These are phyloP conservation scores for Hippoglossus stenolepis DNA, from an alignment of 2,113 vertebrate species.

Conservation along the genomic window DNA sequence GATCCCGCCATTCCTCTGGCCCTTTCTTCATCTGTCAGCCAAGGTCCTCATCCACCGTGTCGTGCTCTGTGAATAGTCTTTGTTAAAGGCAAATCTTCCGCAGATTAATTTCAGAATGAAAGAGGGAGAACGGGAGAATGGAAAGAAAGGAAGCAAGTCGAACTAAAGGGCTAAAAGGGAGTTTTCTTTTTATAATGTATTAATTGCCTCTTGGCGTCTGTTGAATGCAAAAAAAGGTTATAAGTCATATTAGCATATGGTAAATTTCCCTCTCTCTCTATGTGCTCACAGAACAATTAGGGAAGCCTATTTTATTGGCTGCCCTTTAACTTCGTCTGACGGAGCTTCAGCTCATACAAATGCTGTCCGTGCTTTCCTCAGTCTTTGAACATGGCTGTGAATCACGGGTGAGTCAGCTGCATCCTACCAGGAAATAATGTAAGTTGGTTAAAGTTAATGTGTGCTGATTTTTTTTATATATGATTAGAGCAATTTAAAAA, in stretches of 20 bases:
- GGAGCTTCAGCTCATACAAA: slow-evolving; percentile 58
- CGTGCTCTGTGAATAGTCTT: slow-evolving; percentile 66
- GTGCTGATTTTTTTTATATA: too few species aligned
- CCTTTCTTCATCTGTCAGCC: slow-evolving; percentile 56
- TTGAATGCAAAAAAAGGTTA: slow-evolving; percentile 73
- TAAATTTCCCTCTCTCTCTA: slow-evolving; percentile 55
- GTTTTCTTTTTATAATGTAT: slow-evolving; percentile 71
- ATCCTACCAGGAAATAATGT: neutral
- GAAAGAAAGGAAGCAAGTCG: slow-evolving; percentile 62
- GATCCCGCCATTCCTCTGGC: slow-evolving; percentile 38
- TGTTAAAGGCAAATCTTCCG: slow-evolving; percentile 75
- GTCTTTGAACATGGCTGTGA: slow-evolving; percentile 16
- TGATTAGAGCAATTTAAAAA: too few species aligned
- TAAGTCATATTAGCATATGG: slow-evolving; percentile 79
- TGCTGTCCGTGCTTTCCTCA: slow-evolving; percentile 32
- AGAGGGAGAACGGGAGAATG: slow-evolving; percentile 51
- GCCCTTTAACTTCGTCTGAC: slow-evolving; percentile 66
- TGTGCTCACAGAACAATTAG: slow-evolving; percentile 72
- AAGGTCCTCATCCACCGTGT: slow-evolving; percentile 43
- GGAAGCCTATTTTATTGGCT: slow-evolving; percentile 71
- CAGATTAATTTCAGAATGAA: slow-evolving; percentile 79
- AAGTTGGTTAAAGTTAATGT: too few species aligned
- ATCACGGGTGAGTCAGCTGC: slow-evolving; percentile 17
- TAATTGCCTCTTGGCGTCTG: slow-evolving; percentile 73
- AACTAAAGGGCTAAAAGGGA: slow-evolving; percentile 69